Conservation (phyloP, 2,113 vertebrate species). For the Aspidoscelis tigris region DNA sequence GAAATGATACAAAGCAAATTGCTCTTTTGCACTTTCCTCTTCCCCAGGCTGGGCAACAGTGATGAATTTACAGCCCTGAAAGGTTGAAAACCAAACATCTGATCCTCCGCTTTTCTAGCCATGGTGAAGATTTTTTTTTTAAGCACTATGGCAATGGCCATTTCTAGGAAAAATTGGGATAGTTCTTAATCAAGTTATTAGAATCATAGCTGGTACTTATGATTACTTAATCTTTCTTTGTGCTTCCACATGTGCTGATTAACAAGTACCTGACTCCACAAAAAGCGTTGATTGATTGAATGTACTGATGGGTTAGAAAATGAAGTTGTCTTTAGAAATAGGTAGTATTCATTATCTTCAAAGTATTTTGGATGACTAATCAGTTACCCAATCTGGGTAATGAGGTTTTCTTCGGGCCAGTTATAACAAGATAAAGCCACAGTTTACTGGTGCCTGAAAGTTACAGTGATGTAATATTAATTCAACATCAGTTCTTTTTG, state of each 20-base stretch:
- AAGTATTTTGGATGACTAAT: slow-evolving; percentile 49
- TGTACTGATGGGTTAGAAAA: slow-evolving; percentile 27
- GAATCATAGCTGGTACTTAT: too few relatives aligned
- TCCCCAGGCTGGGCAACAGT: not conserved
- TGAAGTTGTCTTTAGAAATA: slow-evolving; percentile 46
- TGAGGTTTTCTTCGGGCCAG: slow-evolving; percentile 44
- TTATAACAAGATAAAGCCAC: slow-evolving; percentile 40
- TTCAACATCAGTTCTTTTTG: slow-evolving; percentile 13
- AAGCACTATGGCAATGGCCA: not conserved
- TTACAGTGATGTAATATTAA: slow-evolving; percentile 17
- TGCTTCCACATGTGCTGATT: slow-evolving; percentile 22
- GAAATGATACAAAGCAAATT: not conserved
- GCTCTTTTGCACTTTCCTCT: not conserved
- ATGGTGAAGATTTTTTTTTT: not conserved
- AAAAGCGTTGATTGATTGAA: too few relatives aligned
- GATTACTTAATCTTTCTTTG: slow-evolving; percentile 3
- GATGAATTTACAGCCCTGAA: not conserved
- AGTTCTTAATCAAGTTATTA: too few relatives aligned
- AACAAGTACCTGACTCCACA: too few relatives aligned
- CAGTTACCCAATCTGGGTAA: slow-evolving; percentile 34
- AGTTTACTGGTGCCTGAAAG: slow-evolving; percentile 32
- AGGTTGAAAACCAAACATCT: not conserved
- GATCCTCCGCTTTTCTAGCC: not conserved
- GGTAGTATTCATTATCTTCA: slow-evolving; percentile 38
- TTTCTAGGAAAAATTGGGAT: too few relatives aligned